Conservation (phyloP, 2,797 vertebrate genomes). For the Gymnodraco acuticeps region DNA sequence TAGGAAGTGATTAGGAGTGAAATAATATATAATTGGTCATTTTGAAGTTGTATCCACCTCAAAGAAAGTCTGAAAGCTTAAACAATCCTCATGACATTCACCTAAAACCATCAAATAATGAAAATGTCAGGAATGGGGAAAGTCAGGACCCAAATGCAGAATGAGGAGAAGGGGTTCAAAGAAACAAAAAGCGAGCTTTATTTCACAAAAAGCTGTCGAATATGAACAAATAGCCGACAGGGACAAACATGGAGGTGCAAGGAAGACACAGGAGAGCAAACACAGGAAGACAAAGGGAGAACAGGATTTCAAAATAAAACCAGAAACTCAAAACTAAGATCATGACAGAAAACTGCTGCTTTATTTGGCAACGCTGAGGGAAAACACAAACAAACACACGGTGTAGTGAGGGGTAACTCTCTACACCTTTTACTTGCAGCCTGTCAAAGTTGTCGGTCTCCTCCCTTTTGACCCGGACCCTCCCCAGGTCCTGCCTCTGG, state of each 20-base stretch:
- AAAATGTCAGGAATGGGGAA: not conserved
- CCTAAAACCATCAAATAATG: constrained; percentile 9
- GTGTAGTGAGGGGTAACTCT: constrained; percentile 24
- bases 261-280: too few relatives aligned
- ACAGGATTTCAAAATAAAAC: too few relatives aligned
- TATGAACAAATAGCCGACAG: too few relatives aligned
- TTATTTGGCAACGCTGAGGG: constrained; percentile 13
- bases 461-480: constrained; percentile 63
- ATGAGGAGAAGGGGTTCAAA: too few relatives aligned
- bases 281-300: too few relatives aligned
- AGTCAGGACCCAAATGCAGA: too few relatives aligned
- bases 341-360: constrained; percentile 20
- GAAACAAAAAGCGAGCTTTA: too few relatives aligned
- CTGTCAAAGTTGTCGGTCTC: constrained; percentile 62
- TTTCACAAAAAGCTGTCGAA: too few relatives aligned
- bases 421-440: constrained; percentile 62
- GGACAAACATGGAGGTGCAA: too few relatives aligned
- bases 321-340: too few relatives aligned
- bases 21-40: too few relatives aligned
- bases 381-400: constrained; percentile 55
- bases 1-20: too few relatives aligned
- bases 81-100: constrained; percentile 25
- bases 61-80: constrained; percentile 7
- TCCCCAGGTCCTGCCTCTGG: constrained; percentile 53
- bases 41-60: not conserved